A percentile compares a stretch with the other conserved stretches of the same genome.
These are phyloP conservation scores for Andrena minutula DNA, from an alignment of 2,888 invertebrate genomes.

Conservation along the genomic window DNA sequence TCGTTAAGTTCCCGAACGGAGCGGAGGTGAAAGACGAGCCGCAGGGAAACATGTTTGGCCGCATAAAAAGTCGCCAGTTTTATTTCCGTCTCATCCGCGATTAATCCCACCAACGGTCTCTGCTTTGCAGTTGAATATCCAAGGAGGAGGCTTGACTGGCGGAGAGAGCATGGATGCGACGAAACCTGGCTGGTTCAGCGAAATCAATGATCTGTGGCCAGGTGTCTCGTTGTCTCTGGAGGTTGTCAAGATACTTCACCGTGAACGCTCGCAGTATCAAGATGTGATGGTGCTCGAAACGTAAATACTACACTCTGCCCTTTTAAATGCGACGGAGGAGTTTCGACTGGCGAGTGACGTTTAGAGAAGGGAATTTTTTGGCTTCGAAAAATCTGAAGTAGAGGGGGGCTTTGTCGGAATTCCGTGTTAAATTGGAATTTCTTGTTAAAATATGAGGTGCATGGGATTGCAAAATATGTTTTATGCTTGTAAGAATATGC, in stretches of 20 bases:
- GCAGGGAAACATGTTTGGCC: slow-evolving; percentile 70
- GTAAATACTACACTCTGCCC: slow-evolving; percentile 84
- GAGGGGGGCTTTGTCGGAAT: too few species aligned
- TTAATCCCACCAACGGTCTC: slow-evolving; percentile 38
- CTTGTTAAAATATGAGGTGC: too few species aligned
- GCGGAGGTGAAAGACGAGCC: slow-evolving; percentile 31
- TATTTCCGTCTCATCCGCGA: slow-evolving; percentile 54
- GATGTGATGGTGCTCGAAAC: slow-evolving; percentile 94
- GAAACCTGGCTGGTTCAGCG: slow-evolving; percentile 96
- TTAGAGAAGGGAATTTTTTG: too few species aligned
- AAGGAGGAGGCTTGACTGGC: slow-evolving; percentile 1
- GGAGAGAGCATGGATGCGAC: slow-evolving; percentile 88
- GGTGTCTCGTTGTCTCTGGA: slow-evolving; percentile 95
- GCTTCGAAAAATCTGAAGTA: too few species aligned
- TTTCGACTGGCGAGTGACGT: background rate
- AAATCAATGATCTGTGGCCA: slow-evolving; percentile 95
- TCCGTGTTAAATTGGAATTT: too few species aligned
- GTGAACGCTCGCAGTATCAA: slow-evolving; percentile 93
- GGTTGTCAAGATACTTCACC: slow-evolving; percentile 92
- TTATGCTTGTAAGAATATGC: too few species aligned
- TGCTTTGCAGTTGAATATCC: slow-evolving; percentile 55
- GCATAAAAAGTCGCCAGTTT: slow-evolving; percentile 59
- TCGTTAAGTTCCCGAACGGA: slow-evolving; percentile 26
- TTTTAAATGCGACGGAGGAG: background rate
- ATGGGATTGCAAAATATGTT: too few species aligned